These are phyloP conservation scores for Embidobia sp. DNA, from an alignment of 2,888 invertebrate genomes.

Conservation along the genomic window DNA sequence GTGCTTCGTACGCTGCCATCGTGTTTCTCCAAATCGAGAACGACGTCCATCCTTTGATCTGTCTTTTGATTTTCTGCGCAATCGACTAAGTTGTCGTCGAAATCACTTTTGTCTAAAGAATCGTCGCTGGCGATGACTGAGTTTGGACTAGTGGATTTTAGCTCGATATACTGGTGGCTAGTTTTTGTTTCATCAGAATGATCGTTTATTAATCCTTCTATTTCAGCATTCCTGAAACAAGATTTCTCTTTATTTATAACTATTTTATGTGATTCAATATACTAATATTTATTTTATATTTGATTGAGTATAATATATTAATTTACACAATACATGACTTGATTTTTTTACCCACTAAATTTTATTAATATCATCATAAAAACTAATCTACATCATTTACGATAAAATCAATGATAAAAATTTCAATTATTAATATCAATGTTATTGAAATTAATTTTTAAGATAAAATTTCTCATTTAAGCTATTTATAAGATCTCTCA, in stretches of 20 bases:
- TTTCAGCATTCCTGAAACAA: conserved; percentile 73
- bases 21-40: conserved; percentile 75
- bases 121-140: conserved; percentile 84
- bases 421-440: no score
- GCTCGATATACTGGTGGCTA: conserved; percentile 75
- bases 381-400: no score
- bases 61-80: conserved; percentile 76
- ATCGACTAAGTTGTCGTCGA: conserved; percentile 77
- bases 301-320: no score
- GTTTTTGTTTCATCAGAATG: conserved; percentile 71
- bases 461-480: no score
- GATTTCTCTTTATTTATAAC: conserved; percentile 12
- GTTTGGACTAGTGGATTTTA: conserved; percentile 82
- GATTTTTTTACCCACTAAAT: no score
- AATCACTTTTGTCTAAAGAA: conserved; percentile 83
- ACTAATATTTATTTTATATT: not conserved
- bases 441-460: no score
- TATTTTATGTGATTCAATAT: not conserved
- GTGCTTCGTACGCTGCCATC: conserved; percentile 76
- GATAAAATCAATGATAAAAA: no score
- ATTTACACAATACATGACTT: no score
- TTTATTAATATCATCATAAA: no score
- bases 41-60: conserved; percentile 75
- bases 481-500: no score
- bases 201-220: conserved; percentile 69